phyloP scores from a whole-genome alignment of 1,140 invertebrate species.

The Eulimnadia texana region DNA sequence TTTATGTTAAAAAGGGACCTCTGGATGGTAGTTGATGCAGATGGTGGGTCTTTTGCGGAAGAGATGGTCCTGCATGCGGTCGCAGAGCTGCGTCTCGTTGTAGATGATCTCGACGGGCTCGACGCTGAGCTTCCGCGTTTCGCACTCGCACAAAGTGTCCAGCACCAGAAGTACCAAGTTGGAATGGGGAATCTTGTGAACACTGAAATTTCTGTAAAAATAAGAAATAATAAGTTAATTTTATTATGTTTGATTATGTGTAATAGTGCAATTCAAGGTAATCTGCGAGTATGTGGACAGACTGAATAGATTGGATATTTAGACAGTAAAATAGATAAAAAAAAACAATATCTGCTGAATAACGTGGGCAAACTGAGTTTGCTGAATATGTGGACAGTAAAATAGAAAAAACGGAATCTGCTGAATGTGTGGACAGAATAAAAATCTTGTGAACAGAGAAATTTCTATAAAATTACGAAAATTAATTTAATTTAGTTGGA shows the following conservation, averaged over 20 bases:
- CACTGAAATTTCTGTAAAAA: slow-evolving; percentile 65
- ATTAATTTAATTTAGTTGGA: too few species aligned
- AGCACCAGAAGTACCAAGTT: slow-evolving; percentile 79
- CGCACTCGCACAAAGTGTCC: slow-evolving; percentile 75
- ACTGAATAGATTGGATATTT: too few species aligned
- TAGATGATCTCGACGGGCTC: slow-evolving; percentile 52
- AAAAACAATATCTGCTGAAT: too few species aligned
- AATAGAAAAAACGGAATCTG: too few species aligned
- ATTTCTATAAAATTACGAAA: too few species aligned
- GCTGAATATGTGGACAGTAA: too few species aligned
- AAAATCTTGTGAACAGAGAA: too few species aligned
- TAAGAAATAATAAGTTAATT: slow-evolving; percentile 20
- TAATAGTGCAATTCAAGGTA: background rate
- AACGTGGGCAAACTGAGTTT: too few species aligned
- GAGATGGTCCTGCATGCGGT: slow-evolving; percentile 41
- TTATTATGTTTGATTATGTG: too few species aligned
- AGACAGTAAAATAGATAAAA: background rate
- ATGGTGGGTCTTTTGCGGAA: slow-evolving; percentile 46
- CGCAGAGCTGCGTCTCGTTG: slow-evolving; percentile 41
- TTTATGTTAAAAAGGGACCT: slow-evolving; percentile 34
- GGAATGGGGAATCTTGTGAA: slow-evolving; percentile 79
- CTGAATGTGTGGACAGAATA: too few species aligned
- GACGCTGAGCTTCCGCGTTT: slow-evolving; percentile 64
- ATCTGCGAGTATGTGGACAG: background rate
- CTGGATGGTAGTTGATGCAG: slow-evolving; percentile 77